Evolutionary conservation across 2,888 invertebrate genomes (phyloP).

Genomic region (Masnerella sp.): DNA sequence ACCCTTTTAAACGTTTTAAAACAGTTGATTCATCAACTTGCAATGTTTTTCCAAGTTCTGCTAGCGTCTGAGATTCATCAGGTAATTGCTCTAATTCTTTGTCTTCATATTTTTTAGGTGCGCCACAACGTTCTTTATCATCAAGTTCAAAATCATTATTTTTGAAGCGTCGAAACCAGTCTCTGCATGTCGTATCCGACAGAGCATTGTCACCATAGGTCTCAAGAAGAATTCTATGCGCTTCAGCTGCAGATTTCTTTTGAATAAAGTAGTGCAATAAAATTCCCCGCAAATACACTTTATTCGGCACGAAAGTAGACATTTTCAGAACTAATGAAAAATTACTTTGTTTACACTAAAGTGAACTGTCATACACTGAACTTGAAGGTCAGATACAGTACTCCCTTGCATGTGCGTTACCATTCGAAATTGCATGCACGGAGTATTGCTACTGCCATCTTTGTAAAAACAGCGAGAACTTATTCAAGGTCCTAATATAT

Average conservation of each 20-base stretch:
- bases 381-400: too few species aligned
- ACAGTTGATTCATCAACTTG: not conserved
- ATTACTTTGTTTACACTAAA: too few species aligned
- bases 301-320: not conserved
- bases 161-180: slow-evolving; percentile 59
- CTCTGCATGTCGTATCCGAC: slow-evolving; percentile 40
- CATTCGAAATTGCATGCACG: too few species aligned
- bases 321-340: not conserved
- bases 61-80: slow-evolving; percentile 10
- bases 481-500: not conserved
- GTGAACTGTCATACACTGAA: too few species aligned
- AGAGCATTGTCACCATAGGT: slow-evolving; percentile 36
- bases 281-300: slow-evolving; percentile 22
- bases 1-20: not conserved
- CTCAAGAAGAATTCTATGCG: not conserved
- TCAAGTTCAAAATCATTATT: slow-evolving; percentile 21
- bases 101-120: not conserved
- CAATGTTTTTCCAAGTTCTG: slow-evolving; percentile 21
- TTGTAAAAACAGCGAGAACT: not conserved
- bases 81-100: not conserved
- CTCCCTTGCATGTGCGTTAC: too few species aligned
- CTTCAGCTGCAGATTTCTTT: slow-evolving; percentile 8
- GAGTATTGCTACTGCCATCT: too few species aligned
- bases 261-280: slow-evolving; percentile 25
- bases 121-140: slow-evolving; percentile 3